Percentiles rank a stretch among this genome's conserved stretches.
Evolutionary conservation across 2,797 vertebrate species (phyloP).

Genomic region (Spizella passerina): DNA sequence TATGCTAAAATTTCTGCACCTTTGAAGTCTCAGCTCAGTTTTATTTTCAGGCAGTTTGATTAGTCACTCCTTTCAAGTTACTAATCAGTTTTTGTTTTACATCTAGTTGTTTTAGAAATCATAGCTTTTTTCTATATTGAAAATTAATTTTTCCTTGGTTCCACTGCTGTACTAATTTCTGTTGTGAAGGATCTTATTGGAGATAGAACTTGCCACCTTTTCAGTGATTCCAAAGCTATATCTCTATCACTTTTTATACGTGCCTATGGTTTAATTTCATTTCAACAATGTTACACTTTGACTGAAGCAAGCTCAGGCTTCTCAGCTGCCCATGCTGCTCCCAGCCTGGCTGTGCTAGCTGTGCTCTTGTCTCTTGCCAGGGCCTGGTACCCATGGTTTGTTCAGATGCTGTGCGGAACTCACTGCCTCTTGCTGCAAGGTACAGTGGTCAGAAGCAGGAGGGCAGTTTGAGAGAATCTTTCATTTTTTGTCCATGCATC

Average conservation of each 20-base stretch:
- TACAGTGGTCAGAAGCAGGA: neutral
- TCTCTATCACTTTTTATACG: neutral
- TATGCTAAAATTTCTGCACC: neutral
- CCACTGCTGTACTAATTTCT: neutral
- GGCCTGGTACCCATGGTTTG: neutral
- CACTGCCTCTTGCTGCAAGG: neutral
- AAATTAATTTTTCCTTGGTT: neutral
- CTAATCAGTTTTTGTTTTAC: neutral
- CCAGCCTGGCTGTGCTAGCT: neutral
- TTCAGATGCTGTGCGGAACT: neutral
- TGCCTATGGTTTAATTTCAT: neutral
- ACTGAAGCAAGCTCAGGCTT: neutral
- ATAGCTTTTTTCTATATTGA: neutral
- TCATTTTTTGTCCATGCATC: neutral
- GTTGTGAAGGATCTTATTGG: neutral
- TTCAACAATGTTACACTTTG: neutral
- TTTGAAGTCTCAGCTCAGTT: neutral
- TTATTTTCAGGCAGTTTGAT: neutral
- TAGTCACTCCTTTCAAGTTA: neutral
- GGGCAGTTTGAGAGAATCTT: neutral
- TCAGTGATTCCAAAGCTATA: neutral
- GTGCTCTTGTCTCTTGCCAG: neutral
- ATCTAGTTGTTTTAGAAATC: neutral
- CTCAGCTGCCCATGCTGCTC: fast-evolving
- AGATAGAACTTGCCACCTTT: neutral